Conservation (phyloP, 2,888 invertebrate species). For the Byasa hedistus region DNA sequence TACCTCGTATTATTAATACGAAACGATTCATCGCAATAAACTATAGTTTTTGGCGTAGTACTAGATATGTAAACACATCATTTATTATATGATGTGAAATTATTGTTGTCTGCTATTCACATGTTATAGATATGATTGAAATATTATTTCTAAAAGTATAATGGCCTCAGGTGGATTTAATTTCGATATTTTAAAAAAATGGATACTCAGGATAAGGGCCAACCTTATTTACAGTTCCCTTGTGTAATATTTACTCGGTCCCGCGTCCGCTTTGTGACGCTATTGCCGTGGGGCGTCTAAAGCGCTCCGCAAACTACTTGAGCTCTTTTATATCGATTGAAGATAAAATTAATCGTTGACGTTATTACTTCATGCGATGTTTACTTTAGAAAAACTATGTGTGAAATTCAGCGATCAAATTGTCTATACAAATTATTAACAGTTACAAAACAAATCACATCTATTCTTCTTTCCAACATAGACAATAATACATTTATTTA, state of each 20-base stretch:
- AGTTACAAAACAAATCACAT: no score
- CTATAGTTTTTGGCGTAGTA: no score
- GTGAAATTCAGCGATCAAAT: no score
- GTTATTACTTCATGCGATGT: not conserved
- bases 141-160: not conserved
- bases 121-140: not conserved
- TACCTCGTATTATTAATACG: no score
- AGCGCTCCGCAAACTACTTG: not conserved
- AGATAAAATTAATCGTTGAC: slow-evolving; percentile 5
- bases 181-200: not conserved
- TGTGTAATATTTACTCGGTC: slow-evolving; percentile 5
- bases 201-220: not conserved
- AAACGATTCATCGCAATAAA: no score
- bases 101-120: no score
- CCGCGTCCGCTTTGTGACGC: not conserved
- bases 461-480: no score
- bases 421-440: no score
- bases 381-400: not conserved
- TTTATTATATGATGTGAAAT: no score
- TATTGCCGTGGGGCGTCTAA: not conserved
- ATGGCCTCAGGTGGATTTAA: not conserved
- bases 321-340: not conserved
- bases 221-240: not conserved
- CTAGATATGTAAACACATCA: no score
- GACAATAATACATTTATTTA: no score